Evolutionary conservation across 2,113 vertebrate species (phyloP), one percentile per base, ranked within the genome.

Genomic region (Marmota monax): DNA sequence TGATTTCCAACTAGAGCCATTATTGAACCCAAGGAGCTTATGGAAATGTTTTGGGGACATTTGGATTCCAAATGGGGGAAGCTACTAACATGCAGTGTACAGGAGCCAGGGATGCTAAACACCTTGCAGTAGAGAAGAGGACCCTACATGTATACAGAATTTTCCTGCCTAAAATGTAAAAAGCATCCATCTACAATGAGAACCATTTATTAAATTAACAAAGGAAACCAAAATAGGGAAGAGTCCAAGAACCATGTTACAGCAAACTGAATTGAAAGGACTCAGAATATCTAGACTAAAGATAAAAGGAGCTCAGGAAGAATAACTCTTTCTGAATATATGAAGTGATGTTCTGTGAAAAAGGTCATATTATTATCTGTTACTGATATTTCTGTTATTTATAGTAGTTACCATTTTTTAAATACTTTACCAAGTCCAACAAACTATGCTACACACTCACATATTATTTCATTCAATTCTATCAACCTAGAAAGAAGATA

Each of bases 151-250:
- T 70, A 63, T 69, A 17, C 25, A 83, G 29, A 89, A 90, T 7
- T 51, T 65, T 74, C 29, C 76, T 56, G 5, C 51, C 76, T 83
- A 67, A 74, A 83, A 88, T 69, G 7, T 79, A 90, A 92, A 42
- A 20, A 78, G 8, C 9, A 92, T 73, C 22, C 34, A 95, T 56
- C 8, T 1, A 0, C 65, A 90, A 8, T 20, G 17, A 84, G 45
- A 94, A 80, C 37, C 12, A 77, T 12, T 88, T 76, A 53, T 51
- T 92, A 93, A 91, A 85, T 25, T 65, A 91, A 39, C 42, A 85
- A 82, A 17, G 78, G 22, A 89, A 92, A 84, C 23, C 8, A 94
- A 5, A 56, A 83, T 61, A 48, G 23, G 11, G 5, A 88, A 93
- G 29, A 88, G 6, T 56, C 23, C 88, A 51, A 14, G 39, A 96